Evolutionary conservation across 2,888 invertebrate species (phyloP).

Genomic region (Anarsia innoxiella): DNA sequence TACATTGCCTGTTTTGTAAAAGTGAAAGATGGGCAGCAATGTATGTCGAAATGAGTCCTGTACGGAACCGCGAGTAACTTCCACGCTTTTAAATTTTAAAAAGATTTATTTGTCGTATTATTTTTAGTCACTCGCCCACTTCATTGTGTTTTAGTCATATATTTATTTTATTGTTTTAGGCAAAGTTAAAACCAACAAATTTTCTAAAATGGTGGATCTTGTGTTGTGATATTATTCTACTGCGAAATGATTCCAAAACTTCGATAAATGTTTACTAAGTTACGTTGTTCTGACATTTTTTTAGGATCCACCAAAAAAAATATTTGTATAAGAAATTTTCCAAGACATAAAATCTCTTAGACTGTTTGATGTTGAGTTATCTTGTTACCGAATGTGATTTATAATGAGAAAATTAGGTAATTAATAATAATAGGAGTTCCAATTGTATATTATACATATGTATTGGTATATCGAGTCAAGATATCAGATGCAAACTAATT

Average conservation of each 20-base stretch:
- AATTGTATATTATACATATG: slow-evolving; percentile 58
- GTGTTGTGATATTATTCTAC: slow-evolving; percentile 22
- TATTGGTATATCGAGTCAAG: slow-evolving; percentile 11
- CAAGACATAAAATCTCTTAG: slow-evolving; percentile 35
- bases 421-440: slow-evolving; percentile 74
- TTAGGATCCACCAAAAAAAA: slow-evolving; percentile 21
- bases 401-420: slow-evolving; percentile 64
- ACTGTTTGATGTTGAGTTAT: slow-evolving; percentile 54
- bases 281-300: background rate
- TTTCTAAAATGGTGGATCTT: slow-evolving; percentile 27
- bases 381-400: slow-evolving; percentile 73
- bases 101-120: slow-evolving; percentile 24
- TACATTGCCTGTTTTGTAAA: too few species aligned
- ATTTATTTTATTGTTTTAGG: slow-evolving; percentile 36
- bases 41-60: too few species aligned
- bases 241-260: slow-evolving; percentile 21
- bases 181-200: slow-evolving; percentile 18
- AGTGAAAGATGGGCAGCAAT: too few species aligned
- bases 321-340: slow-evolving; percentile 19
- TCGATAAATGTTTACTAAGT: slow-evolving; percentile 2
- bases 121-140: slow-evolving; percentile 23
- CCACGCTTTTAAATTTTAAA: too few species aligned
- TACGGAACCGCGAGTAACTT: too few species aligned
- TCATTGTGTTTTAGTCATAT: slow-evolving; percentile 34
- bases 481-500: slow-evolving; percentile 11